Conservation (phyloP, 2,888 invertebrate genomes). For the Caenorhabditis plicata region DNA sequence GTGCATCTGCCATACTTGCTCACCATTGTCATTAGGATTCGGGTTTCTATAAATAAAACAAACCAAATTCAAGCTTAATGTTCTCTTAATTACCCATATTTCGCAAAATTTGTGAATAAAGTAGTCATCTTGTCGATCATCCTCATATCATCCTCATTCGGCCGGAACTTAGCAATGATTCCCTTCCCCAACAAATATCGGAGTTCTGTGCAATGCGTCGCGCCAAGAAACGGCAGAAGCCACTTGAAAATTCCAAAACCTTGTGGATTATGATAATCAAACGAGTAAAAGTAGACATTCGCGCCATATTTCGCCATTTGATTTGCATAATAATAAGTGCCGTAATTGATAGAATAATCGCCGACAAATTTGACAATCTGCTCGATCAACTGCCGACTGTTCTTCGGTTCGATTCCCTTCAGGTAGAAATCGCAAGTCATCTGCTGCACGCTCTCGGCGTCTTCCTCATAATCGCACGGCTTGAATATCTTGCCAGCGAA, state of each 20-base stretch:
- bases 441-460: conserved; percentile 12
- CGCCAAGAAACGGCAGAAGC: conserved; percentile 43
- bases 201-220: conserved; percentile 48
- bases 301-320: conserved; percentile 19
- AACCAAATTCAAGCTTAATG: background rate
- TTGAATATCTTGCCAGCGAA: conserved; percentile 25
- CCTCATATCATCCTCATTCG: conserved; percentile 41
- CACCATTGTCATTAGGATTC: conserved; percentile 5
- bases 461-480: conserved; percentile 34
- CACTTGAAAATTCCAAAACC: conserved; percentile 41
- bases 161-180: conserved; percentile 46
- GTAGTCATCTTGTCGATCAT: conserved; percentile 50
- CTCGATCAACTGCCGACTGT: conserved; percentile 18
- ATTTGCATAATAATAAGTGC: conserved; percentile 26
- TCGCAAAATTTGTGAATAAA: conserved; percentile 52
- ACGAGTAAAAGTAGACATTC: conserved; percentile 53
- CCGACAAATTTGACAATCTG: conserved; percentile 36
- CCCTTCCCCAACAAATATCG: conserved; percentile 50
- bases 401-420: conserved; percentile 34
- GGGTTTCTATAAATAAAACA: conserved; percentile 25
- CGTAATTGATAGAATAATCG: conserved; percentile 34
- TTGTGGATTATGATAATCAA: conserved; percentile 41
- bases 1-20: conserved; percentile 23
- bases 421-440: conserved; percentile 30
- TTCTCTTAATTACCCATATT: conserved; percentile 40